Base-by-base conservation (phyloP, 2,888 invertebrate species). In the Phengaris alcon region DNA sequence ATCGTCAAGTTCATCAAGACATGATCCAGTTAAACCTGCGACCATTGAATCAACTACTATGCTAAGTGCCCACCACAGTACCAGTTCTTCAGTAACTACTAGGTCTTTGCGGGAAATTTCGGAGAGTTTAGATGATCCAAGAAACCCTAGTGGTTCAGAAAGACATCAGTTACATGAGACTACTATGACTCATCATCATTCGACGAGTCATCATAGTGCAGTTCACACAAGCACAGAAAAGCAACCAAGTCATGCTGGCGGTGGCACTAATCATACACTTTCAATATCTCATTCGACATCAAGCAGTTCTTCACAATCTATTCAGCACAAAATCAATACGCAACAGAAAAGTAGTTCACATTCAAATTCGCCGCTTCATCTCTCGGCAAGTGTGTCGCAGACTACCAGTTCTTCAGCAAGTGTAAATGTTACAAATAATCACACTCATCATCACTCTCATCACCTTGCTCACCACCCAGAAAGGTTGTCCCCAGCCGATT, bases 61-160 rank as follows among this genome's bases (percentile, higher is more conserved):
- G 84, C 93, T 96, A 83, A 95, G 95, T 86, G 94, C 95, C 13
- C 96, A 96, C 86, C 96, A 95, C 82, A 96, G 95, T 81, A 95
- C 95, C 13, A 96, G 95, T 81, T 95, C 95, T 77, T 96, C 95
- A 22, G 95, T 96, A n/a, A 96, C 96, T 15, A 95, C 96, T 8
- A 94, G 96, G 81, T 94, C 94, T 64, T 83, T 94, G 64, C 91
- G 96, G 82, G 96, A 95, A 84, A 94, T 95, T 78, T 92, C 94
- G 35, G 94, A 94, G 82, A 93, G 91, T 77, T 82, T 87, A 15
- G 93, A 94, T 77, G 93, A 94, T 80, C 89, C 90, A 52, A 86
- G 94, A 83, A 85, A 93, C 84, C 89, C 89, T 35, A 94, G 90
- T 79, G 84, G 93, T 13, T 89, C 93, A 7, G 95, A 95, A 81